These are phyloP conservation scores for Thereva nobilitata DNA, from an alignment of 2,888 invertebrate genomes.

Conservation along the genomic window DNA sequence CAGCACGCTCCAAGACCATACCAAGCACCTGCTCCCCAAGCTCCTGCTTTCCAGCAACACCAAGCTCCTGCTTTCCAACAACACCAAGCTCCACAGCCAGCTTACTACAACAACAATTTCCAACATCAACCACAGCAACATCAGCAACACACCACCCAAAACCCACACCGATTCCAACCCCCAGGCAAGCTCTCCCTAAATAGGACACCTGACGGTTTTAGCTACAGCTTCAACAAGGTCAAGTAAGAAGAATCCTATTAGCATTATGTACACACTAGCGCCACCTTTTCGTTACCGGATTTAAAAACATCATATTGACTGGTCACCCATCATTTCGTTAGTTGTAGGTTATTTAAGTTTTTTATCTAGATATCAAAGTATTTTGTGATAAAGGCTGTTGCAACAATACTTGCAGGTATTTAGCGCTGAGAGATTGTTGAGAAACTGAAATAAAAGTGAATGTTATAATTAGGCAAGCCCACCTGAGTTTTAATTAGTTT, in stretches of 20 bases:
- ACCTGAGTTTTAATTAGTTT: background rate
- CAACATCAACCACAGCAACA: constrained; percentile 51
- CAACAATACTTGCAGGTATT: constrained; percentile 31
- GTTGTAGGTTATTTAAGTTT: constrained; percentile 28
- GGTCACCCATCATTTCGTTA: constrained; percentile 27
- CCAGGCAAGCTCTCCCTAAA: constrained; percentile 85
- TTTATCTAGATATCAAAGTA: constrained; percentile 21
- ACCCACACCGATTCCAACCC: constrained; percentile 77
- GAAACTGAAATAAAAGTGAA: constrained; percentile 16
- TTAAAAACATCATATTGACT: constrained; percentile 15
- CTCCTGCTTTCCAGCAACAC: constrained; percentile 50
- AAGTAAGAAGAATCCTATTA: constrained; percentile 46
- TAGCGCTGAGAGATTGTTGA: constrained; percentile 29
- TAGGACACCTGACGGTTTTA: constrained; percentile 85
- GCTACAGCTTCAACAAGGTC: constrained; percentile 79
- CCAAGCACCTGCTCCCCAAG: constrained; percentile 56
- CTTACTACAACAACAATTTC: constrained; percentile 50
- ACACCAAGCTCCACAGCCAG: constrained; percentile 49
- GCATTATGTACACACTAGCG: constrained; percentile 14
- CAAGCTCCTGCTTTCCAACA: constrained; percentile 47
- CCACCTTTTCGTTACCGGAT: constrained; percentile 23
- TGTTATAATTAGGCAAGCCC: constrained; percentile 9
- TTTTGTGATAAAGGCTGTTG: constrained; percentile 32
- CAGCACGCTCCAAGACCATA: constrained; percentile 60
- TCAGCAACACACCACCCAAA: constrained; percentile 65